Conservation (phyloP, 2,797 vertebrate species). For the Neoniphon sammara region DNA sequence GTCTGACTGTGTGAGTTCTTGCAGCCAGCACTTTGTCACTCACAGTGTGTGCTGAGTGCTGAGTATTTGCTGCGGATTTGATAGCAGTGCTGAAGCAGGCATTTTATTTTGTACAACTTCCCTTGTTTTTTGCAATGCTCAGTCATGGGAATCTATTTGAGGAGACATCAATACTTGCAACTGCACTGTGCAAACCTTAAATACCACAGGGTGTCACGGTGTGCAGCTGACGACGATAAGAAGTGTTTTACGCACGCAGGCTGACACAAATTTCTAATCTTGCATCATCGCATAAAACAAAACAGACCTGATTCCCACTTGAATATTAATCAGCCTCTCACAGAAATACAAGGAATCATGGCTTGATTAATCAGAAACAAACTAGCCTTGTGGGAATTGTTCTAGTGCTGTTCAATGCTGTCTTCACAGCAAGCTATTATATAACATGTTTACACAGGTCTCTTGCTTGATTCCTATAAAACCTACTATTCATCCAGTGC, state of each 20-base stretch:
- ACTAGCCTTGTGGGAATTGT: constrained; percentile 17
- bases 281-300: constrained; percentile 11
- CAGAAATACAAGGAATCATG: constrained; percentile 15
- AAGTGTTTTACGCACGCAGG: constrained; percentile 34
- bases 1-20: constrained; percentile 70
- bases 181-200: constrained; percentile 42
- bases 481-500: constrained; percentile 44
- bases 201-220: constrained; percentile 35
- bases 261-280: constrained; percentile 30
- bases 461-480: constrained; percentile 49
- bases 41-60: constrained; percentile 48
- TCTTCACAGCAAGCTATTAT: constrained; percentile 57
- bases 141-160: constrained; percentile 37
- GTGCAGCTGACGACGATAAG: constrained; percentile 30
- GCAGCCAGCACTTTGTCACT: constrained; percentile 74
- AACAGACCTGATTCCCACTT: constrained; percentile 15
- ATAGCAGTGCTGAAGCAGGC: constrained; percentile 48
- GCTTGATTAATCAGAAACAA: constrained; percentile 33
- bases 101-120: constrained; percentile 51
- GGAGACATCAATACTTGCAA: constrained; percentile 46
- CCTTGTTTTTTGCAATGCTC: constrained; percentile 38
- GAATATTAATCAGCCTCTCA: constrained; percentile 22
- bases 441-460: constrained; percentile 68
- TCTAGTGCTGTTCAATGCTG: constrained; percentile 21
- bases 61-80: constrained; percentile 57